A percentile compares a stretch with the other conserved stretches of the same genome.
Conservation (phyloP, 92 coral and sea anemone species). For the Siderastrea siderea region DNA sequence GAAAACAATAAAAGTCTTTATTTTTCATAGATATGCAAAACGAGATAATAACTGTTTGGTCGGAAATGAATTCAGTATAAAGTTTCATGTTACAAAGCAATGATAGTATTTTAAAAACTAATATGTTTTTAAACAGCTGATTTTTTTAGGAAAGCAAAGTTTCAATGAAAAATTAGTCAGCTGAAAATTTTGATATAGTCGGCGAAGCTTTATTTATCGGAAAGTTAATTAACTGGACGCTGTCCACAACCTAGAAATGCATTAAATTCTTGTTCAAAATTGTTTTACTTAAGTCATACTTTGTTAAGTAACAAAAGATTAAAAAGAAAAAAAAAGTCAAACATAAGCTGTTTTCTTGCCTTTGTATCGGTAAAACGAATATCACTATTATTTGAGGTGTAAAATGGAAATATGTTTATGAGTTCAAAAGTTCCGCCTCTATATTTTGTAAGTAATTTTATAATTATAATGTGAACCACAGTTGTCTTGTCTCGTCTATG, state of each 20-base stretch:
- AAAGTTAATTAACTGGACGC: slow-evolving; percentile 39
- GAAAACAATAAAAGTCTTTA: not conserved
- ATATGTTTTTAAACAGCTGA: slow-evolving; percentile 18
- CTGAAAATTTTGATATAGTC: slow-evolving; percentile 1
- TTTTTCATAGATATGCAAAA: slow-evolving; percentile 11
- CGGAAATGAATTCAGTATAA: not conserved
- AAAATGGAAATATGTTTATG: not conserved
- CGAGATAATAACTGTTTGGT: slow-evolving; percentile 4
- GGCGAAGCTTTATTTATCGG: not conserved
- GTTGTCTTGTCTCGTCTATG: not conserved
- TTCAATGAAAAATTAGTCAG: not conserved
- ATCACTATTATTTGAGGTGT: not conserved
- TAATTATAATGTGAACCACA: not conserved
- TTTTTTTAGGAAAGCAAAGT: not conserved
- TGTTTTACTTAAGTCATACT: not conserved
- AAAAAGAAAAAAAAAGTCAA: slow-evolving; percentile 1
- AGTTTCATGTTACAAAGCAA: slow-evolving; percentile 8
- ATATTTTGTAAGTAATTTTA: not conserved
- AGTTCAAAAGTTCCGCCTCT: not conserved
- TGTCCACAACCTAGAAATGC: slow-evolving; percentile 13
- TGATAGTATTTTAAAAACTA: not conserved
- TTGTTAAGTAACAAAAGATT: too few relatives aligned
- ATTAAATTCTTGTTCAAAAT: not conserved
- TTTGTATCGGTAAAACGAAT: slow-evolving; percentile 11
- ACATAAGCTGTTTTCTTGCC: not conserved